Evolutionary conservation across 2,113 vertebrate genomes (phyloP).

Genomic region (Clarias gariepinus): DNA sequence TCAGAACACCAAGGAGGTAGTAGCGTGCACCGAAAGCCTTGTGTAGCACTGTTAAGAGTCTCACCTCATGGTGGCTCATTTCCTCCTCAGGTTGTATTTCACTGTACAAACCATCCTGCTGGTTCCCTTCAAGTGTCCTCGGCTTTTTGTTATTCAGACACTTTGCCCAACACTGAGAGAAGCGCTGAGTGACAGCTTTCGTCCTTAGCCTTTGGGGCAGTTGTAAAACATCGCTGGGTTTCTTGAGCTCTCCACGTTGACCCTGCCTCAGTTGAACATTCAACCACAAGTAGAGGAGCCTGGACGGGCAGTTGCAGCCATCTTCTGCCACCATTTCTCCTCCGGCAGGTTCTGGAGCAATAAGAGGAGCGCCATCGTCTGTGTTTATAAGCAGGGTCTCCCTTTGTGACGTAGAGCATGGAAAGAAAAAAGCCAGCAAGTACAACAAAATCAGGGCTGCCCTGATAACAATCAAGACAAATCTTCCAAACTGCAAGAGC

Average conservation of each 20-base stretch:
- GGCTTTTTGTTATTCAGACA: conserved; percentile 49
- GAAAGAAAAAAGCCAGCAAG: conserved; percentile 72
- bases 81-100: conserved; percentile 43
- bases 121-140: conserved; percentile 51
- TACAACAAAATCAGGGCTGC: conserved; percentile 76
- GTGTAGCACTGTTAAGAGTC: conserved; percentile 79
- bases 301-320: conserved; percentile 83
- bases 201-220: conserved; percentile 80
- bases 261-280: conserved; percentile 82
- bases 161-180: conserved; percentile 79
- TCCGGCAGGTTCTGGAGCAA: conserved; percentile 56
- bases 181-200: conserved; percentile 67
- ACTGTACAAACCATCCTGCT: conserved; percentile 57
- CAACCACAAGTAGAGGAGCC: conserved; percentile 91
- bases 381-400: conserved; percentile 68
- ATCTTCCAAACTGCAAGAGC: conserved; percentile 70
- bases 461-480: conserved; percentile 75
- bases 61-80: conserved; percentile 58
- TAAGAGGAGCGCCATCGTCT: conserved; percentile 64
- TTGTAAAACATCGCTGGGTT: conserved; percentile 74
- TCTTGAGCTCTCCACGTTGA: conserved; percentile 73
- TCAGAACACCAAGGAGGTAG: conserved; percentile 82
- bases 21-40: conserved; percentile 80
- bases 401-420: conserved; percentile 58
- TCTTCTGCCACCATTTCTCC: conserved; percentile 84